A percentile compares a stretch with the other conserved stretches of the same genome.
These are phyloP conservation scores for Ophthalmolycus amberensis DNA, from an alignment of 2,113 vertebrate genomes.

Conservation along the genomic window DNA sequence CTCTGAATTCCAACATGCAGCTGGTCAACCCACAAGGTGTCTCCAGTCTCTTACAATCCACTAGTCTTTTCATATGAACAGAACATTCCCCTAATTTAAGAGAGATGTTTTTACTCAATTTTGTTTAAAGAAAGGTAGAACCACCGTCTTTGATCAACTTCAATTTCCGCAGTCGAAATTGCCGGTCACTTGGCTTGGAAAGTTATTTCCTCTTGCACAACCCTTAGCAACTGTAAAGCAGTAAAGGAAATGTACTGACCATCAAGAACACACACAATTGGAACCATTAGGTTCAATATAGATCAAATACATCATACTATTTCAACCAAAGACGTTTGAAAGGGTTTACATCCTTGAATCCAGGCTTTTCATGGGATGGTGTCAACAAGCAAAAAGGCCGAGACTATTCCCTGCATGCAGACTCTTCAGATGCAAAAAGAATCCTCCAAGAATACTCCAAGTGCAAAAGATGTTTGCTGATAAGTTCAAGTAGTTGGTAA, in stretches of 20 bases:
- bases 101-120: background rate
- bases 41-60: background rate
- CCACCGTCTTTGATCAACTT: no score
- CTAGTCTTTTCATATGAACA: background rate
- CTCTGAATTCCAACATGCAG: background rate
- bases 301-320: background rate
- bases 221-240: background rate
- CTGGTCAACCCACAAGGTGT: background rate
- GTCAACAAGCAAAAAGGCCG: background rate
- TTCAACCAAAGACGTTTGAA: background rate
- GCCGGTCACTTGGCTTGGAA: background rate
- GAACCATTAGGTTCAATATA: background rate
- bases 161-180: background rate
- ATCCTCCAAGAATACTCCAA: background rate
- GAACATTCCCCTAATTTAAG: background rate
- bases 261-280: background rate
- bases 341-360: background rate
- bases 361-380: background rate
- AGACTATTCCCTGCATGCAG: background rate
- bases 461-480: background rate
- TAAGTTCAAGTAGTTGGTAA: background rate
- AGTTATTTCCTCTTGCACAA: background rate
- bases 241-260: background rate
- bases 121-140: no score
- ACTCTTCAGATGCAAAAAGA: background rate